phyloP scores from a whole-genome alignment of 2,888 invertebrate genomes.

The Halocaridina rubra region DNA sequence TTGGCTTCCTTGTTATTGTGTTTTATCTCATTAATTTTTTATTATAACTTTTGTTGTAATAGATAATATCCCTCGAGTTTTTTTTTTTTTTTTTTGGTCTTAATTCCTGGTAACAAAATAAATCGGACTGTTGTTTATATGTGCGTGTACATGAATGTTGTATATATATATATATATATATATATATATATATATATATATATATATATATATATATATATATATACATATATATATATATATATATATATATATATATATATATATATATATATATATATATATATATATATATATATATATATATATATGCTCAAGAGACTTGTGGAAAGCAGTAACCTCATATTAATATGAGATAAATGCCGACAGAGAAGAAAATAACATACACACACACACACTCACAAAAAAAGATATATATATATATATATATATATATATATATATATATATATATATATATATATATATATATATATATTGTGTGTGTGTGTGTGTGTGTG shows the following conservation, averaged over 20 bases:
- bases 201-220: neutral
- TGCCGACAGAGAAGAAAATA: too few relatives aligned
- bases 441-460: neutral
- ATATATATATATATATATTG: neutral
- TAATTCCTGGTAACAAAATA: too few relatives aligned
- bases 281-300: neutral
- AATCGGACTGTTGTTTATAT: too few relatives aligned
- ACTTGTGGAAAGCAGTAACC: neutral
- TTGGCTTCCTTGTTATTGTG: too few relatives aligned
- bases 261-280: slow-evolving; percentile 5
- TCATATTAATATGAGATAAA: too few relatives aligned
- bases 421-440: slow-evolving; percentile 2
- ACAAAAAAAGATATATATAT: slow-evolving; percentile 11
- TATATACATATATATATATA: neutral
- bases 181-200: neutral
- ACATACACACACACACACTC: too few relatives aligned
- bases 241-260: neutral
- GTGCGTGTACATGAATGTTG: too few relatives aligned
- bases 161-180: neutral
- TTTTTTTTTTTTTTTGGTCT: too few relatives aligned
- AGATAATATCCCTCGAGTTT: too few relatives aligned
- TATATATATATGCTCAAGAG: neutral
- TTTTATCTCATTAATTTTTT: too few relatives aligned
- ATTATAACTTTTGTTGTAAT: too few relatives aligned
- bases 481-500: neutral